A percentile compares a stretch with the other conserved stretches of the same genome.
Evolutionary conservation across 2,797 vertebrate genomes (phyloP).

Genomic region (Antrozous pallidus): DNA sequence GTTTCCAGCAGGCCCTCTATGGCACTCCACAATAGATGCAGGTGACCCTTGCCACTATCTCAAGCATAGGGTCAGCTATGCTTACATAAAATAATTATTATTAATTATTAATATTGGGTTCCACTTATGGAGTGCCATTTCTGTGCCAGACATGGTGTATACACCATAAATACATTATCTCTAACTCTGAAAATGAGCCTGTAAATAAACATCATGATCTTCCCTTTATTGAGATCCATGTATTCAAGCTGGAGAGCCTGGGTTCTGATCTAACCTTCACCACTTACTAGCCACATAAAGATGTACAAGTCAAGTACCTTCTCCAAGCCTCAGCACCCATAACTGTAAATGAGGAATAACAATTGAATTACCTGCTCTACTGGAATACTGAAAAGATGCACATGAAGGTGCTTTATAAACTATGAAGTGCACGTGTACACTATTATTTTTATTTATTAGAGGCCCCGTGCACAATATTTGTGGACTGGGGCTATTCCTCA

Average conservation of each 20-base stretch:
- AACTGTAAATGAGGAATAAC: not conserved
- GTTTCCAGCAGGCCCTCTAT: not conserved
- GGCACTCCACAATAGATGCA: not conserved
- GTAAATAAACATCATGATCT: not conserved
- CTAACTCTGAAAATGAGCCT: not conserved
- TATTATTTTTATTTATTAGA: not conserved
- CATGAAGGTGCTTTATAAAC: not conserved
- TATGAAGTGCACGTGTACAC: not conserved
- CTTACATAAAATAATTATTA: not conserved
- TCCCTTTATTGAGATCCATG: not conserved
- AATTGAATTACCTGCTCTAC: not conserved
- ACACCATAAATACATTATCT: not conserved
- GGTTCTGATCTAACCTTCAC: not conserved
- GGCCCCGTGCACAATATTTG: too few species aligned
- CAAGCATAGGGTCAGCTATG: not conserved
- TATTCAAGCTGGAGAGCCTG: not conserved
- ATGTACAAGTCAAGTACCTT: not conserved
- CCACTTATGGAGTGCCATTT: not conserved
- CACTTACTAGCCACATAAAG: not conserved
- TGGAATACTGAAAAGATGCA: not conserved
- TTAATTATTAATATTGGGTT: not conserved
- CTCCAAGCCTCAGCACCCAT: not conserved
- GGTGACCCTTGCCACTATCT: not conserved
- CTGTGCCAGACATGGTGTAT: not conserved
- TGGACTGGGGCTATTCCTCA: too few species aligned